Percentiles rank a stretch among this genome's conserved stretches.
These are phyloP conservation scores for Heteropelma amictum DNA, from an alignment of 2,888 invertebrate genomes.

Conservation along the genomic window DNA sequence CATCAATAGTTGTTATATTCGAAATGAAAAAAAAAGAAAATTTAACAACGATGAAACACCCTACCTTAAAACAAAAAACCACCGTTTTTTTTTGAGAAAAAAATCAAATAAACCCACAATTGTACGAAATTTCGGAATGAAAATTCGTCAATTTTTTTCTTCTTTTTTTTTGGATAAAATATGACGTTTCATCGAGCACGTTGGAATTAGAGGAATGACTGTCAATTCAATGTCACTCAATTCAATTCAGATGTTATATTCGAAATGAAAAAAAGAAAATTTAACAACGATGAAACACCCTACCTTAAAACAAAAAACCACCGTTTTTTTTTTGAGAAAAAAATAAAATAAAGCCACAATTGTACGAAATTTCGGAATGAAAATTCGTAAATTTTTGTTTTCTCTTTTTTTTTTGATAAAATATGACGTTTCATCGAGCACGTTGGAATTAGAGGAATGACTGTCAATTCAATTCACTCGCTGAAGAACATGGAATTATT, in stretches of 20 bases:
- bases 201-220: background rate
- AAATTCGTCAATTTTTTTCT: background rate
- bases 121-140: background rate
- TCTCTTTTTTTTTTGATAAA: background rate
- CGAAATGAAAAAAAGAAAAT: background rate
- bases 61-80: background rate
- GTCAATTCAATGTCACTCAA: background rate
- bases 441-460: background rate
- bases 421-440: background rate
- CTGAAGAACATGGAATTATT: constrained; percentile 1
- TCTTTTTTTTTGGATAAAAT: background rate
- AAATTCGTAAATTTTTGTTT: background rate
- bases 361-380: background rate
- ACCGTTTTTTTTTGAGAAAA: background rate
- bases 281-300: background rate
- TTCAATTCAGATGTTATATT: background rate
- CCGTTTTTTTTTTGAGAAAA: background rate
- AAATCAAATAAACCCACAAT: background rate
- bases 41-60: background rate
- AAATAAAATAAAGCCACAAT: background rate
- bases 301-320: background rate
- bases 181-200: background rate
- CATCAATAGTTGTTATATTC: background rate
- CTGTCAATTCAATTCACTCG: constrained; percentile 1
- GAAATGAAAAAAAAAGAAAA: background rate